Evolutionary conservation across 2,113 vertebrate genomes (phyloP).

Genomic region (Gadus macrocephalus): DNA sequence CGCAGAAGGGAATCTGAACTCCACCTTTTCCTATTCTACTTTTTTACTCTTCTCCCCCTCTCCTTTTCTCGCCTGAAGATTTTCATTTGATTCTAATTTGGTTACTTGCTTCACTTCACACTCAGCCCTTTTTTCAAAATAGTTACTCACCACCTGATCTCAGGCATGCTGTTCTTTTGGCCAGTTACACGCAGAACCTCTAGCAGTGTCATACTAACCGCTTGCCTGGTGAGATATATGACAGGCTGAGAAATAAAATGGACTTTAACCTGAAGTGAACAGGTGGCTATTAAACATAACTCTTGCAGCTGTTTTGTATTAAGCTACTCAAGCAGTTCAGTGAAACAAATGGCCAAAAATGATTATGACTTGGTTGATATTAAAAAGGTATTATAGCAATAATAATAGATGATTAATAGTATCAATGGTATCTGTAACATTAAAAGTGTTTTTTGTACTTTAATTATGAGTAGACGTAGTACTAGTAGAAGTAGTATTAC

Average conservation of each 20-base stretch:
- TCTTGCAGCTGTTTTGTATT: no score
- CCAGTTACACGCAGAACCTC: constrained; percentile 36
- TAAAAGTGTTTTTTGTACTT: not conserved
- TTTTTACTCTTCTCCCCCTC: constrained; percentile 1
- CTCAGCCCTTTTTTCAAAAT: constrained; percentile 67
- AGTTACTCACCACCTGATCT: constrained; percentile 67
- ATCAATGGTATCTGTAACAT: not conserved
- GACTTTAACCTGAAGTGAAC: no score
- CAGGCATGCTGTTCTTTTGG: constrained; percentile 51
- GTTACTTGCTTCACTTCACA: constrained; percentile 70
- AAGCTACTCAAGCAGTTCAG: no score
- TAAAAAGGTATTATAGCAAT: not conserved
- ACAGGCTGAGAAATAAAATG: no score
- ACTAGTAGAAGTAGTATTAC: no score
- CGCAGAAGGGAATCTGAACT: not conserved
- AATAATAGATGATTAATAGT: not conserved
- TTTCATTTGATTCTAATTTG: constrained; percentile 60
- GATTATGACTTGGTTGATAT: no score
- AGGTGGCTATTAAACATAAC: no score
- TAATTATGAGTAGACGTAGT: no score
- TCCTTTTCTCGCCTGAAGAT: constrained; percentile 36
- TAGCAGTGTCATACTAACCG: constrained; percentile 71
- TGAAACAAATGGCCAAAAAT: no score
- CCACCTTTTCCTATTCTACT: constrained; percentile 18
- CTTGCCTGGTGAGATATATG: constrained; percentile 6